These are phyloP conservation scores for Dendrolimus kikuchii DNA, from an alignment of 1,140 invertebrate genomes.

Conservation along the genomic window DNA sequence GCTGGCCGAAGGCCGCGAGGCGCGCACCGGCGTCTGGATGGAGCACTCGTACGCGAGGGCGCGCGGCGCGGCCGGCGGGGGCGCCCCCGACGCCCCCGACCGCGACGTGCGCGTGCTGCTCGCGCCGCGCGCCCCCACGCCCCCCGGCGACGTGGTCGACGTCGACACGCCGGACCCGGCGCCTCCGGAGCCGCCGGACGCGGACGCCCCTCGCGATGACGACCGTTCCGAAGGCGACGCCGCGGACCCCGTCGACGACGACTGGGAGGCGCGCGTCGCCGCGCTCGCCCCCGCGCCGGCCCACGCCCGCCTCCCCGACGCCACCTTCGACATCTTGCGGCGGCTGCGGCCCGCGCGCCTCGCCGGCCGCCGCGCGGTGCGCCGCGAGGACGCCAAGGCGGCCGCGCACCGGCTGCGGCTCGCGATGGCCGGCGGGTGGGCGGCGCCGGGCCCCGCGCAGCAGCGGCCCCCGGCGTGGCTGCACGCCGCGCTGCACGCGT, in stretches of 20 bases:
- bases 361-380: conserved; percentile 6
- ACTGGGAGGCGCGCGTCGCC: conserved; percentile 9
- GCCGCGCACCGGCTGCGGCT: conserved; percentile 76
- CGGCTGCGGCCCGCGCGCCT: conserved; percentile 23
- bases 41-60: conserved; percentile 44
- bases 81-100: conserved; percentile 6
- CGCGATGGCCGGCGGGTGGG: conserved; percentile 17
- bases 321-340: conserved; percentile 12
- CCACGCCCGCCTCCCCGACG: conserved; percentile 8
- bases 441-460: conserved; percentile 15
- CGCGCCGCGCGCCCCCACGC: neutral
- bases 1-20: conserved; percentile 17
- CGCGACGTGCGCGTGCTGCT: conserved; percentile 8
- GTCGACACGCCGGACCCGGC: neutral
- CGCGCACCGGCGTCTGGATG: conserved; percentile 36
- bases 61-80: conserved; percentile 15
- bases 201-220: neutral
- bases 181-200: neutral
- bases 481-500: conserved; percentile 20
- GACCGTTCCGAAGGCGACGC: conserved; percentile 3
- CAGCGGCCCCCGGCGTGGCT: conserved; percentile 22
- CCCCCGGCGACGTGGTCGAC: neutral
- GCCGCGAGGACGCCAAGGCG: conserved; percentile 9
- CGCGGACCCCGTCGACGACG: conserved; percentile 12
- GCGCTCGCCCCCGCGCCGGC: conserved; percentile 11